Percentiles rank a stretch among this genome's conserved stretches.
Conservation (phyloP, 2,888 invertebrate genomes). For the Mimachlamys varia region DNA sequence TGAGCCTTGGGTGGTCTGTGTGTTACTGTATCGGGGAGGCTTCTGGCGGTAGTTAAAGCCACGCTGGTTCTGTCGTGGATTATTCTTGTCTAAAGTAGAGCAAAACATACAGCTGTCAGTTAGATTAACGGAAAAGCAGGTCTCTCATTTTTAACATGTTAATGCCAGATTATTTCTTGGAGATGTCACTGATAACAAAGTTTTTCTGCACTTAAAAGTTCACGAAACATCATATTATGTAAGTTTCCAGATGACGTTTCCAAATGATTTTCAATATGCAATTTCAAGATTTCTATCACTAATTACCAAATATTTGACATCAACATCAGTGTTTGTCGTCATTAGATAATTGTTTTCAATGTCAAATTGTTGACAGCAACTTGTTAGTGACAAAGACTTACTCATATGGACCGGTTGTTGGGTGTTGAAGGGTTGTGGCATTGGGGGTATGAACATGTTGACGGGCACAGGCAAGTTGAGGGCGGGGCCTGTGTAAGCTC, state of each 20-base stretch:
- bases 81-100: not conserved
- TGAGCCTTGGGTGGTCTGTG: slow-evolving; percentile 66
- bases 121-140: not conserved
- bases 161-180: too few species aligned
- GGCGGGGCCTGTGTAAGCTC: slow-evolving; percentile 82
- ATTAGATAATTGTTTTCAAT: too few species aligned
- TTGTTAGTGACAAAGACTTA: slow-evolving; percentile 45
- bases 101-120: not conserved
- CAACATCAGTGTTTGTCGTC: too few species aligned
- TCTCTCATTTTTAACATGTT: not conserved
- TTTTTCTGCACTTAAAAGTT: too few species aligned
- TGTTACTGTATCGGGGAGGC: slow-evolving; percentile 79
- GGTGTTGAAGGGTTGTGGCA: slow-evolving; percentile 78
- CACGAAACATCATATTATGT: too few species aligned
- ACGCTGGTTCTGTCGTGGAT: slow-evolving; percentile 47
- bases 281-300: too few species aligned
- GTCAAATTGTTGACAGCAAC: too few species aligned
- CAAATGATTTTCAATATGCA: too few species aligned
- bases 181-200: too few species aligned
- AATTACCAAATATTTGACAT: too few species aligned
- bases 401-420: slow-evolving; percentile 65
- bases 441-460: slow-evolving; percentile 96
- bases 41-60: slow-evolving; percentile 71
- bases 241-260: too few species aligned
- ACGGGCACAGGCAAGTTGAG: slow-evolving; percentile 94